These are phyloP conservation scores for Hydrocynus forskahlii DNA, from an alignment of 2,797 vertebrate species.

Conservation along the genomic window DNA sequence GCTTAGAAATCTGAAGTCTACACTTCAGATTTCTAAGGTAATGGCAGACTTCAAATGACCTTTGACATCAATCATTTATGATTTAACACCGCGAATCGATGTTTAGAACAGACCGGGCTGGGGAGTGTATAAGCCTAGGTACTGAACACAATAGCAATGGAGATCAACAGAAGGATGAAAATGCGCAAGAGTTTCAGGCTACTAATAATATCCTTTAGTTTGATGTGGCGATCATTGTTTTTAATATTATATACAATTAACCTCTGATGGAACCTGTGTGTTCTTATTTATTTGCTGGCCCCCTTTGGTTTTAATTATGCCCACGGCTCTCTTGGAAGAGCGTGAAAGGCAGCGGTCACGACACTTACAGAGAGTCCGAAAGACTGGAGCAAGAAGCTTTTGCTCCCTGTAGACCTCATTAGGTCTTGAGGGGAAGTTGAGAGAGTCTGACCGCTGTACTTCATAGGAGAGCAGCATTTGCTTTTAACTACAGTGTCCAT, in stretches of 20 bases:
- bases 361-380: conserved; percentile 28
- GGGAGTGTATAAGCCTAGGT: not conserved
- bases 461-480: not conserved
- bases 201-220: not conserved
- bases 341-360: conserved; percentile 22
- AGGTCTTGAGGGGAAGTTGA: conserved; percentile 39
- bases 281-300: conserved; percentile 36
- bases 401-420: conserved; percentile 52
- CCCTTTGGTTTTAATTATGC: conserved; percentile 31
- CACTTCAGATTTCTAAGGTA: not conserved
- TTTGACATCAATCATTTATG: conserved; percentile 27
- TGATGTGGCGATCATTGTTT: not conserved
- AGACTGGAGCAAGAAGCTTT: not conserved
- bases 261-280: not conserved
- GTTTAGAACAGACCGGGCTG: not conserved
- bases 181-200: not conserved
- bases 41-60: conserved; percentile 21
- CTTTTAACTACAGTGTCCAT: not conserved
- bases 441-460: conserved; percentile 32
- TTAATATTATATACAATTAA: conserved; percentile 14
- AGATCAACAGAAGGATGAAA: not conserved
- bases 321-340: conserved; percentile 14
- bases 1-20: not conserved
- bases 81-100: not conserved
- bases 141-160: not conserved